Evolutionary conservation across 1,140 invertebrate species (phyloP).

Genomic region (Diplogasteroides magnus): DNA sequence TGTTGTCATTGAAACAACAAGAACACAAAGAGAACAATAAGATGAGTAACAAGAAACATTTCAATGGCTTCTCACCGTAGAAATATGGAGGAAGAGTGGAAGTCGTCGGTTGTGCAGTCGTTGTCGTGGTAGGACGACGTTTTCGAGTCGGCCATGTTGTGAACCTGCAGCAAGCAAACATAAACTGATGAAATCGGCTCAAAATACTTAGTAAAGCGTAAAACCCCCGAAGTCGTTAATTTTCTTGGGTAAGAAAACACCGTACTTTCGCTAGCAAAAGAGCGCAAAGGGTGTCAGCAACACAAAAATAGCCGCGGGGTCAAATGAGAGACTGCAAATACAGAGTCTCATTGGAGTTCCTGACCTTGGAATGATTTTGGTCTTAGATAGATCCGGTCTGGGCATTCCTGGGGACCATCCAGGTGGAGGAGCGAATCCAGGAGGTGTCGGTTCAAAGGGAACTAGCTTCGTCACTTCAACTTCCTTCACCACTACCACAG

Average conservation of each 20-base stretch:
- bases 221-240: no score
- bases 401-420: conserved; percentile 53
- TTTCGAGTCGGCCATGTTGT: conserved; percentile 4
- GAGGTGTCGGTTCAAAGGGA: conserved; percentile 54
- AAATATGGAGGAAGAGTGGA: not conserved
- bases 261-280: not conserved
- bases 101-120: conserved; percentile 13
- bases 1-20: no score
- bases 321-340: no score
- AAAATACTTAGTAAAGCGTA: no score
- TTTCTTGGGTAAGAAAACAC: no score
- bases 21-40: not conserved
- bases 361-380: conserved; percentile 36
- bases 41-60: no score
- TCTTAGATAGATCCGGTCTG: conserved; percentile 43
- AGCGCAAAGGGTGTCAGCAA: conserved; percentile 14
- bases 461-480: conserved; percentile 53
- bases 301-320: no score
- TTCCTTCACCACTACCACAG: conserved; percentile 53
- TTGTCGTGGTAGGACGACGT: conserved; percentile 14
- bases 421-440: conserved; percentile 48
- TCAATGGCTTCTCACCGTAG: no score
- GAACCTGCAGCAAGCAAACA: conserved; percentile 1
- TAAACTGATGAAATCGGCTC: no score
- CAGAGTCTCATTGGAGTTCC: conserved; percentile 18